Percentiles rank a stretch among this genome's conserved stretches.
Evolutionary conservation across 2,797 vertebrate species (phyloP).

Genomic region (Cuculus canorus): DNA sequence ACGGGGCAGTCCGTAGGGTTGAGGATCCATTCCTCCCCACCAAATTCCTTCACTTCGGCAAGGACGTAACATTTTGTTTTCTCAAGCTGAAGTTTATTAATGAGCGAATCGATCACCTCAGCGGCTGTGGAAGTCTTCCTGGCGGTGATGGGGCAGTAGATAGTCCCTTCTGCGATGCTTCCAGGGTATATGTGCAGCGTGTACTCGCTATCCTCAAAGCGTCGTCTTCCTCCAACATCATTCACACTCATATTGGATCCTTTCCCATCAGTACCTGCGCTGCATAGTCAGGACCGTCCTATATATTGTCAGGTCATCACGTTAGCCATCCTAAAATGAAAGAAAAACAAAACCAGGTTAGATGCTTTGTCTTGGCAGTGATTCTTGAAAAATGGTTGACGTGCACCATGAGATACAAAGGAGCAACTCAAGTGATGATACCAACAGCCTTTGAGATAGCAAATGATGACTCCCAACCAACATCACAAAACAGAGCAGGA

Average conservation of each 20-base stretch:
- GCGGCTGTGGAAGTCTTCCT: constrained; percentile 93
- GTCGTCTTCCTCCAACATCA: constrained; percentile 94
- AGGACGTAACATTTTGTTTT: constrained; percentile 92
- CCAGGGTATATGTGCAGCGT: constrained; percentile 95
- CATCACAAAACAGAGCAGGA: background rate
- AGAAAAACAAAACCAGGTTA: background rate
- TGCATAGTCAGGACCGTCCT: constrained; percentile 61
- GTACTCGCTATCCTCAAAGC: constrained; percentile 94
- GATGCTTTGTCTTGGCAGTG: background rate
- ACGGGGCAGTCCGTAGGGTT: constrained; percentile 96
- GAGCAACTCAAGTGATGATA: background rate
- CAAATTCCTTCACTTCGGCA: constrained; percentile 98
- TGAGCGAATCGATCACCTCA: constrained; percentile 94
- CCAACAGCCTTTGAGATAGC: background rate
- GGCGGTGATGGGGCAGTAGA: constrained; percentile 94
- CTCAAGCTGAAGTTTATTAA: constrained; percentile 89
- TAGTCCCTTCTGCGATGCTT: constrained; percentile 91
- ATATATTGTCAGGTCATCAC: constrained; percentile 81
- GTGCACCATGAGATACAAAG: background rate
- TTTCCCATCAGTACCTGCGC: constrained; percentile 89
- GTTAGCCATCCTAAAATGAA: constrained; percentile 14
- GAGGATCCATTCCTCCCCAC: constrained; percentile 98
- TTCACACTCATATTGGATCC: constrained; percentile 94
- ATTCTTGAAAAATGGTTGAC: background rate
- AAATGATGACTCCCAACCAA: background rate